Evolutionary conservation across 2,888 invertebrate species (phyloP).

Genomic region (Nudaria mundana): DNA sequence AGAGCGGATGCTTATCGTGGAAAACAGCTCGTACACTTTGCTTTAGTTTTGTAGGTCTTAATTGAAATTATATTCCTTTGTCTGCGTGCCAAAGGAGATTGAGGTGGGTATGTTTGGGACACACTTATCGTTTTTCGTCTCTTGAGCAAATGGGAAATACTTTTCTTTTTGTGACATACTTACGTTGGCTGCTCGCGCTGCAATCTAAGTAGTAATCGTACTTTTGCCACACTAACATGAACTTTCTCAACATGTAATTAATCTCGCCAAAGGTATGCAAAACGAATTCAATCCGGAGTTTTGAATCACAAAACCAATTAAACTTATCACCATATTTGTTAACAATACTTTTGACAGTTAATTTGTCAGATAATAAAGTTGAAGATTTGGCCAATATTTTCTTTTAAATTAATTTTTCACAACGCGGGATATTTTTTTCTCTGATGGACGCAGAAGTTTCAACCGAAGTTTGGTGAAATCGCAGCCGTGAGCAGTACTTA

Average conservation of each 20-base stretch:
- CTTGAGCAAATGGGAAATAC: slow-evolving; percentile 68
- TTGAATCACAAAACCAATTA: too few species aligned
- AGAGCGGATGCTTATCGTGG: slow-evolving; percentile 38
- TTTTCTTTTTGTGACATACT: slow-evolving; percentile 70
- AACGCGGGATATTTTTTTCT: slow-evolving; percentile 9
- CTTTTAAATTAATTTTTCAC: neutral
- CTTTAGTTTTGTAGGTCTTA: slow-evolving; percentile 51
- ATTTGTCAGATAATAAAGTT: neutral
- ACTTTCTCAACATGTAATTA: too few species aligned
- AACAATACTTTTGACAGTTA: too few species aligned
- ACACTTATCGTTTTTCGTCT: slow-evolving; percentile 62
- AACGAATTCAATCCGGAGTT: too few species aligned
- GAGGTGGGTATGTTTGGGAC: slow-evolving; percentile 57
- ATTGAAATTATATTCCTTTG: slow-evolving; percentile 75
- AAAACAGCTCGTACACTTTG: slow-evolving; percentile 41
- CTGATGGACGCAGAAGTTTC: slow-evolving; percentile 16
- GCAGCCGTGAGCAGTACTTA: slow-evolving; percentile 18
- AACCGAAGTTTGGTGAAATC: slow-evolving; percentile 19
- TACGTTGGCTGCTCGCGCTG: slow-evolving; percentile 51
- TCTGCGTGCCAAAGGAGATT: slow-evolving; percentile 62
- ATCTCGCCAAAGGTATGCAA: too few species aligned
- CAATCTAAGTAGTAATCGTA: slow-evolving; percentile 47
- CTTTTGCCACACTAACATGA: too few species aligned
- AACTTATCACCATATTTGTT: too few species aligned
- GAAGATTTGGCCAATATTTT: neutral